Conservation (phyloP, 37 sponge, comb jelly and placozoan genomes). For the Hexactinellida sp. region DNA sequence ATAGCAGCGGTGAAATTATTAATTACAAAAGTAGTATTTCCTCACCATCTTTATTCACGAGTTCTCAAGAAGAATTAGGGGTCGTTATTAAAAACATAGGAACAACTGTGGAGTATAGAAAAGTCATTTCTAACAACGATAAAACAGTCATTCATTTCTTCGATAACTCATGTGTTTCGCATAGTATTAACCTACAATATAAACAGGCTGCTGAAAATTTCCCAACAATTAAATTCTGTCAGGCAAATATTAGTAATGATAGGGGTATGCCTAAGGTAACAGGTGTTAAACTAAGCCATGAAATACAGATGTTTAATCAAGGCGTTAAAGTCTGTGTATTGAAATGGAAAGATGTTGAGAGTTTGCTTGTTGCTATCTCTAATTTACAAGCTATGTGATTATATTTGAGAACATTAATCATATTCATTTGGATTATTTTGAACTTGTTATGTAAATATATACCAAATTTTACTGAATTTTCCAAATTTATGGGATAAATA, state of each 20-base stretch:
- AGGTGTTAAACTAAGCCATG: not conserved
- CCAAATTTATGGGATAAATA: too few relatives aligned
- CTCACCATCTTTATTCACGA: not conserved
- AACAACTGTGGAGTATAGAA: not conserved
- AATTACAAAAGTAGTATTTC: not conserved
- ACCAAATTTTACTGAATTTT: too few relatives aligned
- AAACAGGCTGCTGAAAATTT: not conserved
- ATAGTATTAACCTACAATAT: not conserved
- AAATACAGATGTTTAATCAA: not conserved
- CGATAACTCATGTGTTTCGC: conserved; percentile 4
- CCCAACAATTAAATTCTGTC: not conserved
- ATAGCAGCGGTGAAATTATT: not conserved
- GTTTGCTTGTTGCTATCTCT: not conserved
- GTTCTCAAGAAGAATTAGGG: not conserved
- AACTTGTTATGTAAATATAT: too few relatives aligned
- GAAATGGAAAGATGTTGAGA: not conserved
- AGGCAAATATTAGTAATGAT: not conserved
- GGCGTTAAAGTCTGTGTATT: not conserved
- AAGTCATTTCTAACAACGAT: not conserved
- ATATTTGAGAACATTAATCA: too few relatives aligned
- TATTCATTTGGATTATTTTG: too few relatives aligned
- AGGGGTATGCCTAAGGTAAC: not conserved
- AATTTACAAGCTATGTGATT: not conserved
- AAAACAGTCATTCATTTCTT: not conserved
- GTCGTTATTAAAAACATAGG: not conserved